Evolutionary conservation across 1,140 invertebrate genomes (phyloP).

Genomic region (Plectus sambesii): DNA sequence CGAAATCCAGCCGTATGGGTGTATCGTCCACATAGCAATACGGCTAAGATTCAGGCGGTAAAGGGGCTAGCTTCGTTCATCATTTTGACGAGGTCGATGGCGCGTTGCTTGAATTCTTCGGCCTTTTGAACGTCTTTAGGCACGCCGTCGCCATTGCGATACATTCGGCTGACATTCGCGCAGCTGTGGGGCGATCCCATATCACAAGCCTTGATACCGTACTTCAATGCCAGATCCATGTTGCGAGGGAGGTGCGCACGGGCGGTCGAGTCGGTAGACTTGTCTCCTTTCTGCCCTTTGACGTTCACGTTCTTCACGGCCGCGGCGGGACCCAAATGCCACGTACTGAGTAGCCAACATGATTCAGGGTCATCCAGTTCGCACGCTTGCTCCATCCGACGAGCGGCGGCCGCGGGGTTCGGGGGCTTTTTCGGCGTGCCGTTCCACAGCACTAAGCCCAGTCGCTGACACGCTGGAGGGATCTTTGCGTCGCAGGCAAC

Average conservation of each 20-base stretch:
- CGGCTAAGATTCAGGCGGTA: too few species aligned
- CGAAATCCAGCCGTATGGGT: too few species aligned
- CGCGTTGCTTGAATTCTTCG: conserved; percentile 32
- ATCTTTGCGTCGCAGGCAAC: conserved; percentile 37
- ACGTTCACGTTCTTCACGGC: conserved; percentile 23
- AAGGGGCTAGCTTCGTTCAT: too few species aligned
- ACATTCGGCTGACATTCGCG: conserved; percentile 37
- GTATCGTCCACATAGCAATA: too few species aligned
- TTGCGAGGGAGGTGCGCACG: conserved; percentile 30
- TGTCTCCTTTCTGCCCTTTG: conserved; percentile 7
- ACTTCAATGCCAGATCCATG: conserved; percentile 35
- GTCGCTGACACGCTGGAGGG: conserved; percentile 29
- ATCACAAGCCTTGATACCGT: conserved; percentile 37
- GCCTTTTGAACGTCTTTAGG: conserved; percentile 37
- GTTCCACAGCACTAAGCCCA: conserved; percentile 38
- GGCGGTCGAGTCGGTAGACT: conserved; percentile 5
- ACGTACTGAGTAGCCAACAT: conserved; percentile 40
- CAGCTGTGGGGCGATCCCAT: conserved; percentile 31
- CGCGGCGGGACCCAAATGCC: conserved; percentile 30
- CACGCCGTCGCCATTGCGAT: conserved; percentile 36
- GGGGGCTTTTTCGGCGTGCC: conserved; percentile 27
- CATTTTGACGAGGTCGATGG: conserved; percentile 31
- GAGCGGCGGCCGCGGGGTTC: conserved; percentile 30
- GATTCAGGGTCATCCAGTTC: conserved; percentile 40
- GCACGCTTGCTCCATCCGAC: conserved; percentile 37